A percentile compares a stretch with the other conserved stretches of the same genome.
Conservation (phyloP, 1,140 invertebrate species). For the Myzus persicae region DNA sequence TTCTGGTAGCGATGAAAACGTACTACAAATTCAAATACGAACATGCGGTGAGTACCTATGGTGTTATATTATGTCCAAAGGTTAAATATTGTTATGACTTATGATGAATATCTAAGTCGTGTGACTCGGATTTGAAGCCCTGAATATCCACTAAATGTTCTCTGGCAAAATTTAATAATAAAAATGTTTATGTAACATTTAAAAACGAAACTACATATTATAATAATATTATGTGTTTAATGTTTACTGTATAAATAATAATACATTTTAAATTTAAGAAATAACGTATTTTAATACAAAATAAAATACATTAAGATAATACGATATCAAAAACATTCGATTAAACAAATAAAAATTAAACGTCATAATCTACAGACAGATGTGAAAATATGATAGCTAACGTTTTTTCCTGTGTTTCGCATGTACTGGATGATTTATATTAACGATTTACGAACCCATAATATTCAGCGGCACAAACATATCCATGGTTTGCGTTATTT, state of each 20-base stretch:
- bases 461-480: not conserved
- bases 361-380: not conserved
- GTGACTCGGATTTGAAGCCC: not conserved
- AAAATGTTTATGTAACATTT: not conserved
- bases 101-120: too few species aligned
- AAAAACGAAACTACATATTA: not conserved
- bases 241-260: not conserved
- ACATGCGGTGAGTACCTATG: not conserved
- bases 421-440: not conserved
- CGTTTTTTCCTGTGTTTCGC: not conserved
- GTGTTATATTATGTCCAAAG: not conserved
- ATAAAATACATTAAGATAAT: not conserved
- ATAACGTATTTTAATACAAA: not conserved
- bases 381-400: not conserved
- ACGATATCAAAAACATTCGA: not conserved
- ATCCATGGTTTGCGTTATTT: not conserved
- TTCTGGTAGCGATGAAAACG: not conserved
- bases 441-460: not conserved
- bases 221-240: too few species aligned
- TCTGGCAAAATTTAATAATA: too few species aligned
- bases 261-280: not conserved
- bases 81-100: not conserved
- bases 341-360: too few species aligned
- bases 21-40: constrained; percentile 29
- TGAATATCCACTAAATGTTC: not conserved